Percentiles rank a stretch among this genome's conserved stretches.
These are phyloP conservation scores for Triops longicaudatus DNA, from an alignment of 1,140 invertebrate species.

Conservation along the genomic window DNA sequence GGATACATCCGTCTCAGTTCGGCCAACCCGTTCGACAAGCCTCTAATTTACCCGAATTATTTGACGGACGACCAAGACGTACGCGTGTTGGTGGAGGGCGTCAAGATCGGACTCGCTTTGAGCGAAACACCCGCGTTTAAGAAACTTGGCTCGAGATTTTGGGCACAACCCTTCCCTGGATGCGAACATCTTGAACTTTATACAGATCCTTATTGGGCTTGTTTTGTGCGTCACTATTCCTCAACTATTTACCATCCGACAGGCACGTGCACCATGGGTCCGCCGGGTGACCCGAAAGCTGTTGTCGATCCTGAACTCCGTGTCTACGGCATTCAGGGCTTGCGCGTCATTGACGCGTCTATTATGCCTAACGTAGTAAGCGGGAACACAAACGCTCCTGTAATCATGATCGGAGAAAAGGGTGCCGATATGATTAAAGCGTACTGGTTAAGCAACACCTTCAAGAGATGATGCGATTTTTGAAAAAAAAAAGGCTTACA, in stretches of 20 bases:
- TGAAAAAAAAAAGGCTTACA: not conserved
- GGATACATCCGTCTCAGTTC: slow-evolving; percentile 70
- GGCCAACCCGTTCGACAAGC: slow-evolving; percentile 78
- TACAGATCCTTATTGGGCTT: slow-evolving; percentile 69
- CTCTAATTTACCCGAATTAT: slow-evolving; percentile 87
- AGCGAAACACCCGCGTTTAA: slow-evolving; percentile 52
- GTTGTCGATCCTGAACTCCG: slow-evolving; percentile 76
- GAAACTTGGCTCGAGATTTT: slow-evolving; percentile 30
- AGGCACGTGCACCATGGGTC: slow-evolving; percentile 88
- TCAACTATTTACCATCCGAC: slow-evolving; percentile 78
- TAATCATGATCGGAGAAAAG: slow-evolving; percentile 78
- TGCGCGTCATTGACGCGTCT: slow-evolving; percentile 76
- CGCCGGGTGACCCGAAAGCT: slow-evolving; percentile 66
- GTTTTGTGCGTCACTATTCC: slow-evolving; percentile 69
- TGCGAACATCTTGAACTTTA: slow-evolving; percentile 55
- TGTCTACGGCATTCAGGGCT: slow-evolving; percentile 66
- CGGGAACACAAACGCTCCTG: slow-evolving; percentile 73
- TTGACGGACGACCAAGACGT: slow-evolving; percentile 70
- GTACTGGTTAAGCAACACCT: slow-evolving; percentile 48
- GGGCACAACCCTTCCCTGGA: slow-evolving; percentile 51
- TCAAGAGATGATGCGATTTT: slow-evolving; percentile 1
- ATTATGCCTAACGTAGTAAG: slow-evolving; percentile 75
- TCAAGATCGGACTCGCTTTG: slow-evolving; percentile 64
- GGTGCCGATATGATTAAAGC: slow-evolving; percentile 73
- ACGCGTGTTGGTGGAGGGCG: slow-evolving; percentile 69